Conservation (phyloP, 1,140 invertebrate species). For the Eupristina koningsbergeri region DNA sequence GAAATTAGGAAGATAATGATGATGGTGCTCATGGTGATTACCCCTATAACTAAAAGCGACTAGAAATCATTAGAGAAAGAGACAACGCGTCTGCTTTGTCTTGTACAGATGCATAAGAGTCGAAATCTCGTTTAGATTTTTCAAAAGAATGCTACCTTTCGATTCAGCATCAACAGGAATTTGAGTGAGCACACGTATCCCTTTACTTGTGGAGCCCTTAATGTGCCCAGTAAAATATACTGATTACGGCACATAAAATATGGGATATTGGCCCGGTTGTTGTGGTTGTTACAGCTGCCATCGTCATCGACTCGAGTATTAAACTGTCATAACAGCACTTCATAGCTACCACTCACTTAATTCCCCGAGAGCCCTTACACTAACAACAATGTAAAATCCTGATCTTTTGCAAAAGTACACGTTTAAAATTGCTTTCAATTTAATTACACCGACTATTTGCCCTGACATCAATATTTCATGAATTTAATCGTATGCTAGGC, state of each 20-base stretch:
- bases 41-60: constrained; percentile 34
- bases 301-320: constrained; percentile 15
- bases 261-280: not conserved
- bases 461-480: too few species aligned
- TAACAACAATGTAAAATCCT: not conserved
- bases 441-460: too few species aligned
- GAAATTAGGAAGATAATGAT: constrained; percentile 66
- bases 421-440: too few species aligned
- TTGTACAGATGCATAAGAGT: constrained; percentile 47
- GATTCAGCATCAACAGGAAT: not conserved
- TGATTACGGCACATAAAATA: constrained; percentile 41
- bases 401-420: too few species aligned
- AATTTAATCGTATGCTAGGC: too few species aligned
- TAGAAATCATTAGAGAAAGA: not conserved
- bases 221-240: constrained; percentile 39
- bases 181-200: not conserved
- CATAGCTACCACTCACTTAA: not conserved
- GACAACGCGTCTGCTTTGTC: constrained; percentile 56
- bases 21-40: constrained; percentile 71
- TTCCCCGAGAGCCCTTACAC: not conserved
- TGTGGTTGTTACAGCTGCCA: not conserved
- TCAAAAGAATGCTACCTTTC: not conserved
- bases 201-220: constrained; percentile 1
- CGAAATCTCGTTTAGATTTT: not conserved
- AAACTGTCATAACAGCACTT: constrained; percentile 39